A percentile compares a stretch with the other conserved stretches of the same genome.
Conservation (phyloP, 2,797 vertebrate genomes). For the Echiichthys vipera region DNA sequence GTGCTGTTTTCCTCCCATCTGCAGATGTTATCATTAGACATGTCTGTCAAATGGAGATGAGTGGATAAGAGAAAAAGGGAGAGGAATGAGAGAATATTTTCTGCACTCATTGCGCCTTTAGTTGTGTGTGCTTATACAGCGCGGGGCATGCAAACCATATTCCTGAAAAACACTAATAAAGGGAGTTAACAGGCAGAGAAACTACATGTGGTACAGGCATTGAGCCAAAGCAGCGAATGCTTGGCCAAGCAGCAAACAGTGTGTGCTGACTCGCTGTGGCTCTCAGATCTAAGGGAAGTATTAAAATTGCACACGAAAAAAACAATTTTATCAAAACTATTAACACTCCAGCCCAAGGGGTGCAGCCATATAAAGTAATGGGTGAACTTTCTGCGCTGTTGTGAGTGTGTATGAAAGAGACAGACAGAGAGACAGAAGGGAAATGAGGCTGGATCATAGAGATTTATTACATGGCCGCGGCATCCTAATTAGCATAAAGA, state of each 20-base stretch:
- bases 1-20: constrained; percentile 65
- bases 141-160: constrained; percentile 49
- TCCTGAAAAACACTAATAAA: constrained; percentile 78
- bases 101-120: constrained; percentile 55
- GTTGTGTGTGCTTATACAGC: constrained; percentile 43
- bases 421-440: constrained; percentile 77
- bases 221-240: constrained; percentile 40
- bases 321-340: constrained; percentile 64
- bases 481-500: constrained; percentile 96
- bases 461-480: constrained; percentile 94
- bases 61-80: constrained; percentile 47
- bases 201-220: constrained; percentile 58
- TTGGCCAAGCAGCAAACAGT: constrained; percentile 69
- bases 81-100: constrained; percentile 50
- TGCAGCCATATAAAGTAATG: constrained; percentile 54
- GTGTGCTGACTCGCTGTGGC: constrained; percentile 41
- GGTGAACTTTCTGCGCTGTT: constrained; percentile 64
- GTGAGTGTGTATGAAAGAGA: constrained; percentile 61
- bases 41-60: constrained; percentile 80
- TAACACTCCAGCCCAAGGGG: constrained; percentile 46
- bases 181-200: constrained; percentile 77
- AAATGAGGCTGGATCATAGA: constrained; percentile 88
- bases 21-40: constrained; percentile 79
- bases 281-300: constrained; percentile 42
- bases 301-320: constrained; percentile 37